phyloP scores from a whole-genome alignment of 2,113 vertebrate species.

The Tenrec ecaudatus region DNA sequence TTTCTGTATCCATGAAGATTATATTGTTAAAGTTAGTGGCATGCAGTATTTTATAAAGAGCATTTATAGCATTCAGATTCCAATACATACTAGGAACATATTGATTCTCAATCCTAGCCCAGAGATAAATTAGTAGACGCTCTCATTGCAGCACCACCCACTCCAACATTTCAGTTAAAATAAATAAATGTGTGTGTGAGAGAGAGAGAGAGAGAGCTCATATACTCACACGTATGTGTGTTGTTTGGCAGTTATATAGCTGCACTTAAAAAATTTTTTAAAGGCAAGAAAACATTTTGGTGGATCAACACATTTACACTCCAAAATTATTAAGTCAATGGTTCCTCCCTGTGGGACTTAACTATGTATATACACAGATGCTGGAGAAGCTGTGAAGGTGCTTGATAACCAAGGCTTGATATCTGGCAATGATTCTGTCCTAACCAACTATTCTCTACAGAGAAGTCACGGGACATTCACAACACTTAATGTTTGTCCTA shows the following conservation, averaged over 20 bases:
- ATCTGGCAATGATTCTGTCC: background rate
- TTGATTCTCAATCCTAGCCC: background rate
- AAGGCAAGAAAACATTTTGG: slow-evolving; percentile 49
- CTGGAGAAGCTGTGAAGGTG: background rate
- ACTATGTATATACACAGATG: background rate
- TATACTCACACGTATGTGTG: background rate
- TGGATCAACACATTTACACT: slow-evolving; percentile 31
- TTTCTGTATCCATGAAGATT: background rate
- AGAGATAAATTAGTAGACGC: background rate
- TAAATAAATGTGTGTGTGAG: too few species aligned
- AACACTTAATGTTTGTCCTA: background rate
- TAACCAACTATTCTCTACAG: background rate
- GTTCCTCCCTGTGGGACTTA: background rate
- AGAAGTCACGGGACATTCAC: background rate
- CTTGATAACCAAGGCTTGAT: background rate
- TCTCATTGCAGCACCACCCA: slow-evolving; percentile 19
- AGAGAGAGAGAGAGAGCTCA: too few species aligned
- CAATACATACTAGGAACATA: slow-evolving; percentile 26
- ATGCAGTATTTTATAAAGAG: background rate
- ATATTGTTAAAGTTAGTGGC: background rate
- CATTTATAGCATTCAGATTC: background rate
- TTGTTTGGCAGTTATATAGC: background rate
- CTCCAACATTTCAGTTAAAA: slow-evolving; percentile 1
- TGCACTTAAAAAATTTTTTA: background rate
- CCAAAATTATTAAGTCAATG: background rate